Conservation (phyloP, 1,140 invertebrate species). For the Aphelinus certus region DNA sequence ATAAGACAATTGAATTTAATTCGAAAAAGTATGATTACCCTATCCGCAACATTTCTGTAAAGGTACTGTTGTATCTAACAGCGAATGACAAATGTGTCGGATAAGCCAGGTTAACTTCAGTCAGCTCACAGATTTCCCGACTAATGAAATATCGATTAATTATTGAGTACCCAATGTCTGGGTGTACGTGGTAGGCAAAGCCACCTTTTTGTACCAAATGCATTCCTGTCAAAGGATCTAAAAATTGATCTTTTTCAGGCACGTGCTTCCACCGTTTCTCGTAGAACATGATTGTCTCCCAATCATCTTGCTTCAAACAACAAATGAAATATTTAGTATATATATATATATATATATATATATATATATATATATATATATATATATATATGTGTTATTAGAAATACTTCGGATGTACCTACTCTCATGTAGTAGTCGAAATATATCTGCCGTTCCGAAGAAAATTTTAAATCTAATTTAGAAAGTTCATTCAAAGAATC, state of each 20-base stretch:
- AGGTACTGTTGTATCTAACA: constrained; percentile 39
- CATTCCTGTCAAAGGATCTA: constrained; percentile 32
- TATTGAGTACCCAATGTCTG: constrained; percentile 39
- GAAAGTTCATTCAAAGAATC: constrained; percentile 53
- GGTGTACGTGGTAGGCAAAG: constrained; percentile 43
- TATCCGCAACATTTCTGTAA: constrained; percentile 40
- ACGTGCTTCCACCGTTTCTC: constrained; percentile 30
- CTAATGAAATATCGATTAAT: constrained; percentile 43
- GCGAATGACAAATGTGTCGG: constrained; percentile 33
- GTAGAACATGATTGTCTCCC: constrained; percentile 34
- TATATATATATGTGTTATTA: too few relatives aligned
- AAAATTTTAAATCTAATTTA: constrained; percentile 48
- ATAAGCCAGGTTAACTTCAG: constrained; percentile 30
- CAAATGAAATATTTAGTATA: background rate
- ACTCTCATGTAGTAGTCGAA: constrained; percentile 53
- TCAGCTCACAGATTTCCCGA: constrained; percentile 43
- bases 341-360: too few relatives aligned
- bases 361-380: too few relatives aligned
- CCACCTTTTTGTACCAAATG: constrained; percentile 35
- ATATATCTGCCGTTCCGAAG: constrained; percentile 51
- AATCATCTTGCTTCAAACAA: constrained; percentile 8
- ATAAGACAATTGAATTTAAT: too few relatives aligned
- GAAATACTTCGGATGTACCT: constrained; percentile 8
- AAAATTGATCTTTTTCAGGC: constrained; percentile 34
- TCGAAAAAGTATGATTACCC: constrained; percentile 38